phyloP scores from a whole-genome alignment of 2,888 invertebrate species.

The Harmothoe impar region DNA sequence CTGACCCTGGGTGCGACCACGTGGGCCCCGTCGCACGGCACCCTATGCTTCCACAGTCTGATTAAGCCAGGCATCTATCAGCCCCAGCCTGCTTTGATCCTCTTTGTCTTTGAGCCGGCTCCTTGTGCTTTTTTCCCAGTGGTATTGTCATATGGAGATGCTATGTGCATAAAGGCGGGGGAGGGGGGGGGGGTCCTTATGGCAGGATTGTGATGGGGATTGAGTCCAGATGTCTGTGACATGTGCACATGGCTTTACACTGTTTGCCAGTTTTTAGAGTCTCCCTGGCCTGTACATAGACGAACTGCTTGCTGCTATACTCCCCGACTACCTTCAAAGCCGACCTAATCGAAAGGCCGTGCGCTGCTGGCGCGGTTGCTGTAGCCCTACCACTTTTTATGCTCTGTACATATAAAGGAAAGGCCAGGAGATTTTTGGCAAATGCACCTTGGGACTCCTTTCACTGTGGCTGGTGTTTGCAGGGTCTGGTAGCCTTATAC shows the following conservation, averaged over 20 bases:
- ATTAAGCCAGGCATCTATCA: slow-evolving; percentile 20
- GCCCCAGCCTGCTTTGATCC: background rate
- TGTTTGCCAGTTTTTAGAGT: no score
- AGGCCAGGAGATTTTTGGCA: background rate
- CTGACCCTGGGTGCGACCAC: slow-evolving; percentile 10
- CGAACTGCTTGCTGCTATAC: no score
- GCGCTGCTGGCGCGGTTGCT: no score
- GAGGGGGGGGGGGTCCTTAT: background rate
- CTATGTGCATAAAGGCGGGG: background rate
- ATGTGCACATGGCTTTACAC: no score
- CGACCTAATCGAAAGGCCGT: no score
- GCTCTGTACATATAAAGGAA: no score
- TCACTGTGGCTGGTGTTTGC: background rate
- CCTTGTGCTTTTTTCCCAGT: background rate
- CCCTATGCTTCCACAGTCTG: background rate
- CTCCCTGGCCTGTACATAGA: no score
- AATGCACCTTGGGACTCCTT: background rate
- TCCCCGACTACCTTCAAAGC: no score
- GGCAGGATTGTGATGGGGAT: background rate
- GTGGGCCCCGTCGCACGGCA: background rate
- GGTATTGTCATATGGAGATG: slow-evolving; percentile 16
- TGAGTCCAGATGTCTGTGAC: no score
- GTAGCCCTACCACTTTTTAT: no score
- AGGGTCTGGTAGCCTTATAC: no score
- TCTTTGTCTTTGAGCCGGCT: slow-evolving; percentile 1